Conservation (phyloP, 2,888 invertebrate genomes). For the Acronicta aceris region DNA sequence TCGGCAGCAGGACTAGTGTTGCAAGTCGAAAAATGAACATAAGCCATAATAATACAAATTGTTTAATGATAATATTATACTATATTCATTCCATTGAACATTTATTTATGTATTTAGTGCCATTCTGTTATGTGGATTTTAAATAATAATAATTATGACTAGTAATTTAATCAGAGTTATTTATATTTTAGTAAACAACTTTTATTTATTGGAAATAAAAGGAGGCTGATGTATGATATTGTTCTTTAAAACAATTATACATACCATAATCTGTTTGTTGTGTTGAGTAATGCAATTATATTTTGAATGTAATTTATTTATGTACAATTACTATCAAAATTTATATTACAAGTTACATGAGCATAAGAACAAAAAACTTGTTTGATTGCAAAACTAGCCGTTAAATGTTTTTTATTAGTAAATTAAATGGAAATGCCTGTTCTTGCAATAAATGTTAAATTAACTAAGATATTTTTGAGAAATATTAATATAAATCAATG, state of each 20-base stretch:
- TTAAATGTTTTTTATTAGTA: conserved; percentile 19
- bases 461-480: conserved; percentile 3
- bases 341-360: conserved; percentile 11
- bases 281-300: conserved; percentile 36
- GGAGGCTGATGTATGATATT: conserved; percentile 20
- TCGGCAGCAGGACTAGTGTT: conserved; percentile 96
- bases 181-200: conserved; percentile 30
- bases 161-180: conserved; percentile 37
- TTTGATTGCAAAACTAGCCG: conserved; percentile 32
- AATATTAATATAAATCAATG: neutral
- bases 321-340: neutral
- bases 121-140: conserved; percentile 52
- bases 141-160: conserved; percentile 31
- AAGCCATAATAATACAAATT: conserved; percentile 43
- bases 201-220: conserved; percentile 54
- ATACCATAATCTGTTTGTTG: conserved; percentile 1
- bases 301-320: conserved; percentile 6
- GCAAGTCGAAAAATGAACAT: conserved; percentile 87
- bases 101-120: conserved; percentile 43
- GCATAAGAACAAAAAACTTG: conserved; percentile 34
- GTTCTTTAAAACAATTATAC: conserved; percentile 5
- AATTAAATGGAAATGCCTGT: conserved; percentile 14
- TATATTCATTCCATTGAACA: conserved; percentile 52
- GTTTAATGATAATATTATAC: conserved; percentile 39
- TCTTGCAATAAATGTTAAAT: conserved; percentile 24